These are phyloP conservation scores for Chloromyia formosa DNA, from an alignment of 2,888 invertebrate genomes.

Conservation along the genomic window DNA sequence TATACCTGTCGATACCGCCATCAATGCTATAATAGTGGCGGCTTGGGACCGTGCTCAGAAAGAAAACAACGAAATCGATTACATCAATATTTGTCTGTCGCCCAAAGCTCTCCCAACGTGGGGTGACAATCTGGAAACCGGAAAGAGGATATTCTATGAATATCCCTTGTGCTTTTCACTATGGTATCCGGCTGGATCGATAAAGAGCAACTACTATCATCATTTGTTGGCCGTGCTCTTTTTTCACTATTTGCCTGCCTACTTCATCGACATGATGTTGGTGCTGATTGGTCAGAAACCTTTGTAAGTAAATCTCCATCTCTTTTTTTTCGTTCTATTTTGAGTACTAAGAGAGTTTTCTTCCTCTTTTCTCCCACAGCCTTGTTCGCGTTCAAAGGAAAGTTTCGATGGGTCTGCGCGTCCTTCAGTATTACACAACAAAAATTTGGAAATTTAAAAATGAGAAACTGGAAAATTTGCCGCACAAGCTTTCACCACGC, in stretches of 20 bases:
- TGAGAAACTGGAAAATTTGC: constrained; percentile 68
- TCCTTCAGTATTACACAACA: constrained; percentile 81
- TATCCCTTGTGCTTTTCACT: constrained; percentile 80
- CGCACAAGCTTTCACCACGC: constrained; percentile 64
- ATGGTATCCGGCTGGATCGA: constrained; percentile 81
- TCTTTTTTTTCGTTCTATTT: constrained; percentile 47
- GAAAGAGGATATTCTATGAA: constrained; percentile 68
- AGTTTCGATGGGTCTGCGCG: constrained; percentile 68
- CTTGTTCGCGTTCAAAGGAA: constrained; percentile 70
- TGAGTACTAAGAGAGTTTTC: not conserved
- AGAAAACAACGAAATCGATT: constrained; percentile 57
- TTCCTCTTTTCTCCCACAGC: constrained; percentile 58
- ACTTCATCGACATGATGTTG: constrained; percentile 76
- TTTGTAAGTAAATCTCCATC: constrained; percentile 71
- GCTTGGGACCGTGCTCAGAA: constrained; percentile 71
- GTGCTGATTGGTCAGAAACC: constrained; percentile 75
- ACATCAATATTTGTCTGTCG: constrained; percentile 78
- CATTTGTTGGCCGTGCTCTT: constrained; percentile 75
- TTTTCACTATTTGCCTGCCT: constrained; percentile 80
- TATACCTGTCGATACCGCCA: constrained; percentile 81
- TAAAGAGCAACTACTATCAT: constrained; percentile 72
- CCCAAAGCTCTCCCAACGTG: constrained; percentile 83
- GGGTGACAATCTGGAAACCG: constrained; percentile 80
- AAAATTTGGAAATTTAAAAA: constrained; percentile 81
- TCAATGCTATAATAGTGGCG: constrained; percentile 80